Conservation (phyloP, 1,140 invertebrate species). For the Macrocentrus cingulum region DNA sequence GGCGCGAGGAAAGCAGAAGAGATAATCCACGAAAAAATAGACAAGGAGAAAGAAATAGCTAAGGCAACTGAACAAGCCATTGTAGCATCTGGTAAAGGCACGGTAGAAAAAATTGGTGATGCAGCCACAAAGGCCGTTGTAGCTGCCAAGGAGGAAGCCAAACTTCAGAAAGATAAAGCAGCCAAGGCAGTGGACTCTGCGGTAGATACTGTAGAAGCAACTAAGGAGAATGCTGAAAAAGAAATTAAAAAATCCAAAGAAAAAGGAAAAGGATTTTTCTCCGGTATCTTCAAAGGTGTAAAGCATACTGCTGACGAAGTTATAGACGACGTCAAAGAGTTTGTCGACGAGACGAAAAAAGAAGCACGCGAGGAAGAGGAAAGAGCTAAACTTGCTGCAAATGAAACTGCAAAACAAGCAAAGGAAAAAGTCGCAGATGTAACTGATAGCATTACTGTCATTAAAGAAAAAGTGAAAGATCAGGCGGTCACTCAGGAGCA, state of each 20-base stretch:
- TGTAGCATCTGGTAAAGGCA: conserved; percentile 8
- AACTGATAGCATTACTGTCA: not conserved
- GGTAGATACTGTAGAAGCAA: conserved; percentile 5
- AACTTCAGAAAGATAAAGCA: conserved; percentile 24
- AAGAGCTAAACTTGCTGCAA: conserved; percentile 13
- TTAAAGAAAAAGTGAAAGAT: conserved; percentile 3
- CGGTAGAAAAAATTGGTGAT: conserved; percentile 23
- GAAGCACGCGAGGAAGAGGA: conserved; percentile 29
- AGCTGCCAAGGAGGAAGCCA: not conserved
- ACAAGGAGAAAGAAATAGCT: not conserved
- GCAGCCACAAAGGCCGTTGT: conserved; percentile 7
- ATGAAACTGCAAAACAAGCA: not conserved
- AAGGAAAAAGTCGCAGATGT: conserved; percentile 21
- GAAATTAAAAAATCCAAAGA: conserved; percentile 38
- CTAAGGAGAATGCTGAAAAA: conserved; percentile 21
- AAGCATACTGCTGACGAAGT: conserved; percentile 37
- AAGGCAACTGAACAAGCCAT: conserved; percentile 15
- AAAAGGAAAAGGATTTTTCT: conserved; percentile 35
- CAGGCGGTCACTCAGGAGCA: not conserved
- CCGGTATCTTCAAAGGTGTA: conserved; percentile 37
- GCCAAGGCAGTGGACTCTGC: not conserved
- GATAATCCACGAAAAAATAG: conserved; percentile 27
- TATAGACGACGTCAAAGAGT: conserved; percentile 20
- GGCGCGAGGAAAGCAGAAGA: conserved; percentile 12
- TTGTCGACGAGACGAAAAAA: conserved; percentile 20